Evolutionary conservation across 2,797 vertebrate genomes (phyloP), one percentile per base, ranked within the genome.

Genomic region (Hipposideros larvatus): DNA sequence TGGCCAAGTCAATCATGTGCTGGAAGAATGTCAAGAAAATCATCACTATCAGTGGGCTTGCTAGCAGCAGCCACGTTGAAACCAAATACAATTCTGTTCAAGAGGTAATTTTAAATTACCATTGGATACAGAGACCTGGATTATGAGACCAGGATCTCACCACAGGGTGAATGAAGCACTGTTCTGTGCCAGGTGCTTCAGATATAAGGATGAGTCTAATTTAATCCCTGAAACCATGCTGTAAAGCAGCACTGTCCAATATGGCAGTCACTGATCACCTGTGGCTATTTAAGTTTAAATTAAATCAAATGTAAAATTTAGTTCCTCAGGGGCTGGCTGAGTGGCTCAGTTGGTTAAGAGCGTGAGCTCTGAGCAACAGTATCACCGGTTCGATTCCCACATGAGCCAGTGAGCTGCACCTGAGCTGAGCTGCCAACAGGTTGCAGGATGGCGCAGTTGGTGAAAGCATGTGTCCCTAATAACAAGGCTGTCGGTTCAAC

Each of bases 91-190:
- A 46, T 89, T 61, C 55, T 82, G 89, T 63, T 18, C 10, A 79
- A 80, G 55, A 79, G 57, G 51, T 19, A 11, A 43, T 66, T 85
- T 83, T 86, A 83, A 94, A 78, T 79, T 51, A 95, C n/a, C 18
- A 46, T 65, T n/a, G 28, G 26, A 48, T 74, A 61, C 26, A 46
- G 84, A 93, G n/a, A 90, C 55, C n/a, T 89, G 89, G 79, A 57
- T 88, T 63, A 15, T 31, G 16, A 74, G 24, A 46, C 37, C 51
- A 37, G 53, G 13, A 65, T 88, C 57, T 97, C 78, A 55, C 43
- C 41, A 1, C 0, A 0, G 22, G 19, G 8, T 43, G 48, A 51
- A 18, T 57, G 73, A 61, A 77, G 31, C 24, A 7, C 5, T 46
- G 14, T 51, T 94, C 43, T 74, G n/a, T n/a, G 63, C 57, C 61